A percentile compares a stretch with the other conserved stretches of the same genome.
These are phyloP conservation scores for Lamproptera curius DNA, from an alignment of 2,888 invertebrate genomes.

Conservation along the genomic window DNA sequence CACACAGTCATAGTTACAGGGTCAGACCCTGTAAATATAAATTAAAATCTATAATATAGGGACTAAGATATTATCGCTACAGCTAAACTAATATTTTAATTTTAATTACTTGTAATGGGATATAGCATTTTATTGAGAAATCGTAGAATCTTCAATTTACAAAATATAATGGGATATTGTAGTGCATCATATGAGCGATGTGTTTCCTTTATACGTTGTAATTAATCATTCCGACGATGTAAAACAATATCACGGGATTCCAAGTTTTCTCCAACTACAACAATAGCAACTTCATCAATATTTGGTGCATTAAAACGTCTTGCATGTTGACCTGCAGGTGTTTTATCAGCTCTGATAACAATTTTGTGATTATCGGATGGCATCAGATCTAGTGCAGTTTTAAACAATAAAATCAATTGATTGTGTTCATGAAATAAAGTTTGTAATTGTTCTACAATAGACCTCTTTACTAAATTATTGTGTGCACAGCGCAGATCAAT, in stretches of 20 bases:
- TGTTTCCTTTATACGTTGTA: constrained; percentile 27
- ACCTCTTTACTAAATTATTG: too few relatives aligned
- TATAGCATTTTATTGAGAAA: not conserved
- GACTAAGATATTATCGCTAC: constrained; percentile 27
- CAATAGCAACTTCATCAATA: not conserved
- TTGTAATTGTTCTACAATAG: too few relatives aligned
- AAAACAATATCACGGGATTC: constrained; percentile 30
- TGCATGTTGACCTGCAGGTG: constrained; percentile 16
- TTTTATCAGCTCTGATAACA: constrained; percentile 17
- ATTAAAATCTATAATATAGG: constrained; percentile 13
- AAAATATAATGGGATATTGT: constrained; percentile 35
- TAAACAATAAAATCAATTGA: constrained; percentile 19
- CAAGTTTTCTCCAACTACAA: constrained; percentile 1
- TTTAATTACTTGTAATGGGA: not conserved
- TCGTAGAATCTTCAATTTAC: constrained; percentile 25
- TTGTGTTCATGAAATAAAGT: constrained; percentile 14
- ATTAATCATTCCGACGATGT: constrained; percentile 22
- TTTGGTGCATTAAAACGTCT: constrained; percentile 31
- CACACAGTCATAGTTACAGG: too few relatives aligned
- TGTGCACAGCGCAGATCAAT: too few relatives aligned
- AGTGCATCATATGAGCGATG: constrained; percentile 28
- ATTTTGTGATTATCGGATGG: constrained; percentile 20
- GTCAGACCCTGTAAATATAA: constrained; percentile 20
- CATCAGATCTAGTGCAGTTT: constrained; percentile 19
- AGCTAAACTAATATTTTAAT: not conserved